phyloP scores from a whole-genome alignment of 2,888 invertebrate genomes.

The Acutogordius australiensis region DNA sequence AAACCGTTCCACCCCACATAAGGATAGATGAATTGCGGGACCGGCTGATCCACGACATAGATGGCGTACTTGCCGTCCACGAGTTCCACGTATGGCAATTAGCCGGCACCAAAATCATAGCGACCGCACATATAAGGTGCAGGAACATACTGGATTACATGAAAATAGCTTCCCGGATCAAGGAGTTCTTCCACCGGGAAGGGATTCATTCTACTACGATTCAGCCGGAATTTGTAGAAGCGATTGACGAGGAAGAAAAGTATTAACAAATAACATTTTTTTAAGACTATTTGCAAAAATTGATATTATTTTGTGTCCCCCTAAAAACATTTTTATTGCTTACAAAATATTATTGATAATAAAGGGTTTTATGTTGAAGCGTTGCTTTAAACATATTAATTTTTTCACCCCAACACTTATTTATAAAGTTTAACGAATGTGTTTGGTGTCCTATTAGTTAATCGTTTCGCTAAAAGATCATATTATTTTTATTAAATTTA shows the following conservation, averaged over 20 bases:
- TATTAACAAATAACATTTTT: no score
- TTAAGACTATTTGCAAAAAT: no score
- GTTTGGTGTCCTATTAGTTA: no score
- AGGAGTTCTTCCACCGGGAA: conserved; percentile 26
- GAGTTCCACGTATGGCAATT: conserved; percentile 28
- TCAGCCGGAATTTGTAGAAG: conserved; percentile 25
- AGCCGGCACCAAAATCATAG: conserved; percentile 20
- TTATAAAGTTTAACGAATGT: no score
- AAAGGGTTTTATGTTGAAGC: no score
- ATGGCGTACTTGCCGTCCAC: conserved; percentile 25
- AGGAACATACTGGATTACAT: conserved; percentile 24
- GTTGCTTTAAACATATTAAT: no score
- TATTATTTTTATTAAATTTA: no score
- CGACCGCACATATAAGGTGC: conserved; percentile 25
- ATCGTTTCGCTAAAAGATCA: no score
- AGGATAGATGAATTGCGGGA: conserved; percentile 29
- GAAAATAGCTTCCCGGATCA: conserved; percentile 23
- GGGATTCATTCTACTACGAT: conserved; percentile 29
- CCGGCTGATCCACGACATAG: conserved; percentile 20
- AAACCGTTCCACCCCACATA: conserved; percentile 92
- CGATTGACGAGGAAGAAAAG: conserved; percentile 18
- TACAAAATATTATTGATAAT: no score
- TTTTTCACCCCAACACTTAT: no score
- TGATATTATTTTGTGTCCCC: no score
- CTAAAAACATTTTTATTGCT: no score